Evolutionary conservation across 2,888 invertebrate genomes (phyloP), one percentile per base, ranked within the genome.

Genomic region (Nesidiocoris tenuis): DNA sequence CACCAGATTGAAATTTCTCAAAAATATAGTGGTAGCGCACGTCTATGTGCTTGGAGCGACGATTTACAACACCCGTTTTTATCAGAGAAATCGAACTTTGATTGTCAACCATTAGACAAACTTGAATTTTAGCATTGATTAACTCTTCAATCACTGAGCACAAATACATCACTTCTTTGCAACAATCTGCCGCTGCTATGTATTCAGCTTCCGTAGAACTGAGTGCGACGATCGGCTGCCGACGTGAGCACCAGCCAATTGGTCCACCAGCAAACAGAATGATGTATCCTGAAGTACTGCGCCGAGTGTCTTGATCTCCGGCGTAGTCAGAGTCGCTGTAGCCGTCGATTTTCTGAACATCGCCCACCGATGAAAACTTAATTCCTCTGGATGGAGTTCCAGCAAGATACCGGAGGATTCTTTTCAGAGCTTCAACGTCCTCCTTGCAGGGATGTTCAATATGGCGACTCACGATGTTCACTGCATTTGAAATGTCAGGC

Each of bases 121-220:
- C 54, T 56, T 54, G 9, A 22, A 54, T 21, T 56, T 55, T 21
- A 2, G 5, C 1, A 9, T 23, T 19, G 22, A 65, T 78, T 21
- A 80, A 18, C 61, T 79, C 79, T 64, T 77, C 55, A 23, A 79
- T 23, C 56, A 80, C 12, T 9, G 67, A 61, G 61, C 79, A 80
- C 57, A 81, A 17, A 66, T 77, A 80, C 22, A 17, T 22, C 1
- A 81, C 21, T 76, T 80, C 80, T 61, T 79, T 77, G 17, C 75
- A 72, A 57, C 76, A 77, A 24, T 78, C 79, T 2, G 76, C 77
- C 57, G 79, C 78, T 12, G 81, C 79, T 1, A 81, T 23, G 18
- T 64, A 72, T 63, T 72, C 63, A 17, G 61, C 72, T 18, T 72
- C 71, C 12, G 71, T 61, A 7, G 72, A 64, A 25, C 61, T 63